Evolutionary conservation across 2,888 invertebrate genomes (phyloP).

Genomic region (Drosophila macrothrix): DNA sequence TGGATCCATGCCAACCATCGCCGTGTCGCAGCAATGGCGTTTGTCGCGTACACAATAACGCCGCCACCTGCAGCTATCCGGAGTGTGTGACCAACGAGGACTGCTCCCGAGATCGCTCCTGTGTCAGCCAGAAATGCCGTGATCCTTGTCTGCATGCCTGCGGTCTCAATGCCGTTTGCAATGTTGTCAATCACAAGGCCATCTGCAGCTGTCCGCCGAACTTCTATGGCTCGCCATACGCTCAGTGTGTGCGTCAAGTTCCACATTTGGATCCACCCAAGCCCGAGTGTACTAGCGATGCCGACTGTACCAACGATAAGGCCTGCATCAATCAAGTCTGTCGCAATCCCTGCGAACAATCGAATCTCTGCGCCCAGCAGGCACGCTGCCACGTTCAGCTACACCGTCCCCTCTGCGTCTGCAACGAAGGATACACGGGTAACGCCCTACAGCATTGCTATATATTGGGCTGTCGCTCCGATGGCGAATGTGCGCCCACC

Average conservation of each 20-base stretch:
- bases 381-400: constrained; percentile 92
- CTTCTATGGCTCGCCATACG: constrained; percentile 91
- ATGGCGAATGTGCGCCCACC: constrained; percentile 92
- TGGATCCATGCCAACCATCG: constrained; percentile 93
- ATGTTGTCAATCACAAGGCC: constrained; percentile 92
- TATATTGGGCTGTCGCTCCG: constrained; percentile 93
- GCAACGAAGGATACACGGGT: constrained; percentile 92
- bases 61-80: constrained; percentile 92
- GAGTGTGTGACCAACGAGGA: constrained; percentile 96
- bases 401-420: constrained; percentile 93
- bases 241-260: constrained; percentile 88
- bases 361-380: constrained; percentile 90
- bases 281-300: constrained; percentile 91
- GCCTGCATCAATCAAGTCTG: constrained; percentile 92
- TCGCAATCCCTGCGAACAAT: constrained; percentile 90
- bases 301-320: constrained; percentile 92
- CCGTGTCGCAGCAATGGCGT: constrained; percentile 94
- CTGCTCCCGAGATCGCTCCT: constrained; percentile 92
- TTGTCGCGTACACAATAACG: constrained; percentile 90
- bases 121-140: constrained; percentile 92
- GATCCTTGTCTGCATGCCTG: constrained; percentile 94
- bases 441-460: constrained; percentile 92
- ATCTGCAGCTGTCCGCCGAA: constrained; percentile 93
- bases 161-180: constrained; percentile 93
- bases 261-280: constrained; percentile 86